Evolutionary conservation across 2,113 vertebrate genomes (phyloP).

Genomic region (Rafetus swinhoei): DNA sequence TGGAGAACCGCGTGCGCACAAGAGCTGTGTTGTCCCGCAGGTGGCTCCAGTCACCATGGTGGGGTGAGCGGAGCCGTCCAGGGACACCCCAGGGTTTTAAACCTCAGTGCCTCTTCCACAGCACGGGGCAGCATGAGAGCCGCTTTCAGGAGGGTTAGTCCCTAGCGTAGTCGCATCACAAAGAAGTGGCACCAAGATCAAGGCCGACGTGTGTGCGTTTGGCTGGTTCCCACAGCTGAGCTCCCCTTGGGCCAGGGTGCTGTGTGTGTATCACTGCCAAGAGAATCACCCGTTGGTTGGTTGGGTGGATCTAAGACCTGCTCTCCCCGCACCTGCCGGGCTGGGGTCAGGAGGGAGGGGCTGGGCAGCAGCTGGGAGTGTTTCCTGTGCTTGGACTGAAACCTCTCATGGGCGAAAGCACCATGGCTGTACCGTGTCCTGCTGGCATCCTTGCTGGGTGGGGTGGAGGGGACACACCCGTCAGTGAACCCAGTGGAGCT

Average conservation of each 20-base stretch:
- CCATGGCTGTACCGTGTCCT: accelerated
- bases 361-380: neutral
- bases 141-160: neutral
- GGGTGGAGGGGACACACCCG: neutral
- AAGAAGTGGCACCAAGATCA: neutral
- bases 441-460: accelerated
- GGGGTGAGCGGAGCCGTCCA: too few species aligned
- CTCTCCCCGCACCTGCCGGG: neutral
- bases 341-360: slow-evolving; percentile 12
- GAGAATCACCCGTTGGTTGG: neutral
- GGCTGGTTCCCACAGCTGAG: neutral
- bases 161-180: neutral
- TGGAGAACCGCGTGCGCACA: too few species aligned
- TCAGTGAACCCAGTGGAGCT: accelerated
- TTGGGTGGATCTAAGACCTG: too few species aligned
- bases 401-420: accelerated
- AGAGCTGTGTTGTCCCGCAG: too few species aligned
- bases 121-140: too few species aligned
- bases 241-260: neutral
- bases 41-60: too few species aligned
- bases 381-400: neutral
- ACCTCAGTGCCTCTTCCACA: too few species aligned
- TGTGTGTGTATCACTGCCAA: too few species aligned
- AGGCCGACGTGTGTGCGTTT: neutral
- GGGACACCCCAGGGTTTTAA: too few species aligned